A percentile compares a stretch with the other conserved stretches of the same genome.
Conservation (phyloP, 2,113 vertebrate species). For the Pelusios castaneus region DNA sequence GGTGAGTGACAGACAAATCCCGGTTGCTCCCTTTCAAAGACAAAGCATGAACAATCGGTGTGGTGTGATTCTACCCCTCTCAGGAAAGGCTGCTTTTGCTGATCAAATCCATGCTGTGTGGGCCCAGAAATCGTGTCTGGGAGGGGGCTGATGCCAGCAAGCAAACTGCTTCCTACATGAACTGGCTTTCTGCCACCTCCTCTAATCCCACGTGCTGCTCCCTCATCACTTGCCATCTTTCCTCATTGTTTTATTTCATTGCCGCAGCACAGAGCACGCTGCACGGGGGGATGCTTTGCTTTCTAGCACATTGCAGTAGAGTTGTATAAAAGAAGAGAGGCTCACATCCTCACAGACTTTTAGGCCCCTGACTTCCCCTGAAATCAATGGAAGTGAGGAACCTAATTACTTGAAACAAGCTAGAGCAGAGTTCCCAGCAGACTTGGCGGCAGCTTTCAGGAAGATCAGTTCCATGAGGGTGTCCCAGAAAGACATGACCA, state of each 20-base stretch:
- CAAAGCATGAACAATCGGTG: not conserved
- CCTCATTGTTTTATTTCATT: not conserved
- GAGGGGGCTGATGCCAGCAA: not conserved
- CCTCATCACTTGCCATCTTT: not conserved
- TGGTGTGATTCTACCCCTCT: not conserved
- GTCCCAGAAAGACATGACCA: not conserved
- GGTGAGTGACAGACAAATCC: not conserved
- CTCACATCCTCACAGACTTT: not conserved
- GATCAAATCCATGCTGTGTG: not conserved
- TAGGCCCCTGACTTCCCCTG: not conserved
- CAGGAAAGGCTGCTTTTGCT: not conserved
- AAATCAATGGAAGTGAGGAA: not conserved
- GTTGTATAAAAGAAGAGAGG: not conserved
- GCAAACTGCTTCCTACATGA: not conserved
- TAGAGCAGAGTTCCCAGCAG: not conserved
- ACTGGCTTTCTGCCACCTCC: not conserved
- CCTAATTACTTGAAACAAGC: not conserved
- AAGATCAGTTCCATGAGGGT: not conserved
- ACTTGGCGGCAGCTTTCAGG: not conserved
- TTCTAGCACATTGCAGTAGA: not conserved
- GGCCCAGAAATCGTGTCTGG: not conserved
- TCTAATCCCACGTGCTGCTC: not conserved
- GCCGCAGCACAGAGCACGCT: not conserved
- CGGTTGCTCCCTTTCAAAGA: not conserved
- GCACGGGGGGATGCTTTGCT: not conserved